Evolutionary conservation across 2,888 invertebrate genomes (phyloP).

Genomic region (Drosophila incognita): DNA sequence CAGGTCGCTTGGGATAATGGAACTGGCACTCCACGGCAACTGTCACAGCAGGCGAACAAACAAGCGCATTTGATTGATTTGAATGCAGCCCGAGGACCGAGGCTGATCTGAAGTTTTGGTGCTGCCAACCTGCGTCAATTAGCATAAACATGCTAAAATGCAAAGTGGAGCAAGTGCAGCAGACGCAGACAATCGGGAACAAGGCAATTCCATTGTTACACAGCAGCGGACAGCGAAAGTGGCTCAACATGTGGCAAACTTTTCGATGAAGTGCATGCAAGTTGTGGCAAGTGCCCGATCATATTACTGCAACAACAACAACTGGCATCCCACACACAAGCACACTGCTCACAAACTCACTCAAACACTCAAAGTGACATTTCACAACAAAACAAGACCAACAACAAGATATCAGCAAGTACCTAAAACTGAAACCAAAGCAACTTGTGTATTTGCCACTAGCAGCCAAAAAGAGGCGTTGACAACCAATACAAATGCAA

Average conservation of each 20-base stretch:
- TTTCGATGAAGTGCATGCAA: slow-evolving; percentile 14
- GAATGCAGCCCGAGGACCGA: slow-evolving; percentile 43
- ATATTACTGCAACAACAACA: slow-evolving; percentile 38
- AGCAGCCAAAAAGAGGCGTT: slow-evolving; percentile 58
- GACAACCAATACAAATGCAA: slow-evolving; percentile 46
- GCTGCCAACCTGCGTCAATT: slow-evolving; percentile 76
- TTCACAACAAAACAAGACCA: slow-evolving; percentile 68
- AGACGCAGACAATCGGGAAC: slow-evolving; percentile 29
- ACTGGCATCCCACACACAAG: slow-evolving; percentile 28
- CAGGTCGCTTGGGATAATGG: slow-evolving; percentile 54
- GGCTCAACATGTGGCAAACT: slow-evolving; percentile 54
- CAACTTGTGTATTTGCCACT: slow-evolving; percentile 43
- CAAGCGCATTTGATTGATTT: slow-evolving; percentile 75
- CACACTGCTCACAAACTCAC: slow-evolving; percentile 2
- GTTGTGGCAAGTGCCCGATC: slow-evolving; percentile 38
- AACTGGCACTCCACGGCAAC: slow-evolving; percentile 12
- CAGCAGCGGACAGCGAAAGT: slow-evolving; percentile 61
- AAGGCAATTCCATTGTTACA: slow-evolving; percentile 62
- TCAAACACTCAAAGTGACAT: slow-evolving; percentile 48
- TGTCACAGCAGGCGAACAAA: slow-evolving; percentile 67
- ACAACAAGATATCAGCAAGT: slow-evolving; percentile 14
- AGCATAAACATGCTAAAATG: slow-evolving; percentile 73
- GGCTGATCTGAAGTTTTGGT: slow-evolving; percentile 25
- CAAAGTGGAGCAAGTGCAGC: slow-evolving; percentile 75
- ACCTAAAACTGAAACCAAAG: slow-evolving; percentile 39